These are phyloP conservation scores for Callyntrura sp. DNA, from an alignment of 2,888 invertebrate species.

Conservation along the genomic window DNA sequence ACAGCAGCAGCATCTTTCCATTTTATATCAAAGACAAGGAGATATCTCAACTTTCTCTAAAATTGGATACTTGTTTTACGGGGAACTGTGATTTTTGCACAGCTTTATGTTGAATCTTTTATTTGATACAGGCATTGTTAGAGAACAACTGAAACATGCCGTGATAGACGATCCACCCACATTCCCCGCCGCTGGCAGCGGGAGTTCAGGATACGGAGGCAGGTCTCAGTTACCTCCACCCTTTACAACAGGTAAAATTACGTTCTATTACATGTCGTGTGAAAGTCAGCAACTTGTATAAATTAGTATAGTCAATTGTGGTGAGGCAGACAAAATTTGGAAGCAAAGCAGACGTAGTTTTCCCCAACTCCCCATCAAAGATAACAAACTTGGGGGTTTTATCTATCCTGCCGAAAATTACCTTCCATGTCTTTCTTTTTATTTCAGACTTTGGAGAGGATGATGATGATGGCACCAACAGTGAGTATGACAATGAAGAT, in stretches of 20 bases:
- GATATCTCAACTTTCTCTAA: too few species aligned
- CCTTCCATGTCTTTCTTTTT: constrained; percentile 9
- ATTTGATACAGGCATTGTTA: constrained; percentile 70
- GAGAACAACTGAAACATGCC: constrained; percentile 80
- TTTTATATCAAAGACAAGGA: too few species aligned
- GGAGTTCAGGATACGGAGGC: constrained; percentile 70
- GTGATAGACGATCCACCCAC: constrained; percentile 79
- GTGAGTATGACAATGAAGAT: constrained; percentile 78
- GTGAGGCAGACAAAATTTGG: background rate
- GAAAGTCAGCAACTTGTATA: constrained; percentile 23
- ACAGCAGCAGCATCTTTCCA: too few species aligned
- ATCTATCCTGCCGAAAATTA: background rate
- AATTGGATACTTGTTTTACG: too few species aligned
- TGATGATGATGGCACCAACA: constrained; percentile 70
- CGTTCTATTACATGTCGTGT: background rate
- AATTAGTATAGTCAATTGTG: constrained; percentile 4
- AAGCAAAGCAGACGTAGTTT: background rate
- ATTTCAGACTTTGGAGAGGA: constrained; percentile 74
- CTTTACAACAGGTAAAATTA: constrained; percentile 70
- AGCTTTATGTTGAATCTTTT: too few species aligned
- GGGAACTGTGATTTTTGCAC: too few species aligned
- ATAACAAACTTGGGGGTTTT: constrained; percentile 45
- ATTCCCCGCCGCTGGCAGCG: constrained; percentile 78
- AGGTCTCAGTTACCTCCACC: constrained; percentile 71
- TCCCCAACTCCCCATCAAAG: constrained; percentile 38